These are phyloP conservation scores for Rissa tridactyla DNA, from an alignment of 2,113 vertebrate genomes.

Conservation along the genomic window DNA sequence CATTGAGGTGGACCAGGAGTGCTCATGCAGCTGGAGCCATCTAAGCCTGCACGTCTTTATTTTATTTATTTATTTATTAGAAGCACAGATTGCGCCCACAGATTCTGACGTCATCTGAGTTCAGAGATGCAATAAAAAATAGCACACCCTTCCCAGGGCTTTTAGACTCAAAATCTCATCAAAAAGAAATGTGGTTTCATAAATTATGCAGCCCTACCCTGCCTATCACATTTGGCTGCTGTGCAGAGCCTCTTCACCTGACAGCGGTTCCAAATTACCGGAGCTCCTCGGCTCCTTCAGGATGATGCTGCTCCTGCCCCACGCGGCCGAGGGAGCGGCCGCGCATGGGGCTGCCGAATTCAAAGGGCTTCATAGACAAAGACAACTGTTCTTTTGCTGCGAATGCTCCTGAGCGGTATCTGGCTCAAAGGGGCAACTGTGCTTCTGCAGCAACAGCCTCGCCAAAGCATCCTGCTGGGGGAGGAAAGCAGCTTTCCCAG, in stretches of 20 bases:
- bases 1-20: not conserved
- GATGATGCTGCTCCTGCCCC: not conserved
- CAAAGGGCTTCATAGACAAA: not conserved
- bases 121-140: not conserved
- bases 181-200: constrained; percentile 22
- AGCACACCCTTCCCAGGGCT: constrained; percentile 6
- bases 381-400: rapidly evolving
- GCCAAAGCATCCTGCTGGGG: not conserved
- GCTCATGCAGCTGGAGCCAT: not conserved
- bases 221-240: constrained; percentile 10
- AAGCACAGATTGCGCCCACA: not conserved
- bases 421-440: not conserved
- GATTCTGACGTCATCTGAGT: not conserved
- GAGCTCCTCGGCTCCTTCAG: not conserved
- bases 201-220: constrained; percentile 33
- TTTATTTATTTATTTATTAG: not conserved
- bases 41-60: not conserved
- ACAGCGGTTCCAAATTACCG: not conserved
- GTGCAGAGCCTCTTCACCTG: not conserved
- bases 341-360: not conserved
- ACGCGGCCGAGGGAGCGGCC: not conserved
- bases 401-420: not conserved
- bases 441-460: not conserved
- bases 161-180: constrained; percentile 37
- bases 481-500: not conserved